Evolutionary conservation across 2,797 vertebrate genomes (phyloP), one percentile per base, ranked within the genome.

Genomic region (Corythornis leucogaster): DNA sequence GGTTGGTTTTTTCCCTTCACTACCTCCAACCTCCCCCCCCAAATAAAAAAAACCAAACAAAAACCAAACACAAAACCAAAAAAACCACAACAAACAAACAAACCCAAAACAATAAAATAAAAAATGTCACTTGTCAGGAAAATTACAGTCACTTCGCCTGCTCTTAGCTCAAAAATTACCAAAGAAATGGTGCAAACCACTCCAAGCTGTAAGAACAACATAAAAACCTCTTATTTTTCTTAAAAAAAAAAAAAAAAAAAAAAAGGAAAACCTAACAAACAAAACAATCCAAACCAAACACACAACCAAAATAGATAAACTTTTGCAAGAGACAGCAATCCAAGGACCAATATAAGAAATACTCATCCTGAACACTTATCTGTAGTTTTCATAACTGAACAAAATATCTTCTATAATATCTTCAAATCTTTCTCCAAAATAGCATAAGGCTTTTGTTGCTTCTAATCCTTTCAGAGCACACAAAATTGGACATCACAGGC

Each of bases 381-480:
- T 79, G 48, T 4, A 70, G 53, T 77, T 91, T 79, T 91, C 31
- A 50, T 55, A 90, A 45, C 14, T 7, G 17, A 62, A 45, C 11
- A 81, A 75, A 77, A 51, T 46, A 73, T 8, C 22, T 12, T 46
- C 46, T 28, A 13, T 4, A 35, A 31, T 24, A 42, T 11, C 40
- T 73, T 22, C 3, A 17, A 73, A 64, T 79, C 25, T 76, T 84
- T 84, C 64, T 70, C 77, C 51, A 63, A 66, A 91, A 63, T 53
- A 22, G 7, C 40, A 8, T 46, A 73, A 61, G 26, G 33, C 6
- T 85, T 93, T 85, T 77, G 38, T 57, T 84, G 53, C 68, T 70
- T 93, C 68, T 77, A 78, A 51, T 84, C 42, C 45, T 88, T 91
- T 81, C 64, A 90, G 68, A 85, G 75, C n/a, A 62, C 59, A 82